Base-by-base conservation (phyloP, 2,797 vertebrate species). In the Pantherophis vulpinus region DNA sequence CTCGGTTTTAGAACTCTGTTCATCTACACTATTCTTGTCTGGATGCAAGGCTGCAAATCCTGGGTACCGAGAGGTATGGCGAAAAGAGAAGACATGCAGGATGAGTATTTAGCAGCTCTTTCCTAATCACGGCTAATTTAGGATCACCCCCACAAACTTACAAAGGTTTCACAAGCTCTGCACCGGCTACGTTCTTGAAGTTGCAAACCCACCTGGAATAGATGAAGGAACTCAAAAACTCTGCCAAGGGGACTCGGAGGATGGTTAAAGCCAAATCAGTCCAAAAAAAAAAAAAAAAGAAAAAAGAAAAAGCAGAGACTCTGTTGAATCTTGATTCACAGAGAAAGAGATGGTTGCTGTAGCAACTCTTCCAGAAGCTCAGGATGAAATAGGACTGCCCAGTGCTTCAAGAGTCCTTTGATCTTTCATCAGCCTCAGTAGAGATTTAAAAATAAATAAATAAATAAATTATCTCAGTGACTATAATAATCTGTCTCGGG, bases 311-410 rank as follows among this genome's bases (percentile, higher is more conserved):
- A 91, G 94, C 91, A 8, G 7, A 51, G 51, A 8, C 91, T 90
- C 92, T 92, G 58, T 56, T 59, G 79, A 9, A 83, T 95, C 91
- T 93, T 89, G 29, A 87, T 89, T 94, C 92, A 92, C 92, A 94
- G 95, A 95, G 96, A 96, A 2, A 25, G 5, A 96, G 91, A 93
- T 37, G 74, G 95, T 94, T 96, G 89, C 95, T 95, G 94, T 92
- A 94, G 95, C 93, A 97, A 96, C 94, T 74, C 70, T 11, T 32
- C 32, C 32, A 95, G 94, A 94, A 97, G 79, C 94, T 59, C 56
- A 14, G 86, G 93, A 63, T 94, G 95, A 89, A 51, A 60, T 86
- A 96, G 91, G 37, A 92, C 83, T 96, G 94, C 90, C 94, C 94
- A 56, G 92, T 89, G 91, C 92, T 89, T 83, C 91, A 32, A 2